A percentile compares a stretch with the other conserved stretches of the same genome.
Conservation (phyloP, 2,113 vertebrate genomes). For the Charina bottae region DNA sequence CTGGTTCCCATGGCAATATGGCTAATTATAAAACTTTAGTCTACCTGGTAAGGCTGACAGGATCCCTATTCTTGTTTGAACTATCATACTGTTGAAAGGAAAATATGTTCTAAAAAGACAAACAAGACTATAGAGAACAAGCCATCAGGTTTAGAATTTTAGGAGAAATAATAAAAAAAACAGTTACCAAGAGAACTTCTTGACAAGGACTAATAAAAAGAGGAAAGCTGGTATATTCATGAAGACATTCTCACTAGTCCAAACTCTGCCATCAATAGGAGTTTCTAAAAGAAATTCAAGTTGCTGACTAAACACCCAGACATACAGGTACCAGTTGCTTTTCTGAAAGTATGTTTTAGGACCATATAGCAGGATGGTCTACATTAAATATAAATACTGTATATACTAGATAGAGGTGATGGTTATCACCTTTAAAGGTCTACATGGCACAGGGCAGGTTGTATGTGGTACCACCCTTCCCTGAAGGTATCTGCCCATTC, state of each 20-base stretch:
- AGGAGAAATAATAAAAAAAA: slow-evolving; percentile 10
- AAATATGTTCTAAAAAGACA: slow-evolving; percentile 23
- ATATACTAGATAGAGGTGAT: too few relatives aligned
- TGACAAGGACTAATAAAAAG: background rate
- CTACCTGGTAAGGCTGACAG: background rate
- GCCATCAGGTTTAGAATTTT: background rate
- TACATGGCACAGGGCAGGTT: too few relatives aligned
- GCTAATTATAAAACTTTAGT: background rate
- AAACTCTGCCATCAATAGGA: accelerated
- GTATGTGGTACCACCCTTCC: too few relatives aligned
- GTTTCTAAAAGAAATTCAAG: background rate
- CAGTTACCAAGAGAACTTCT: background rate
- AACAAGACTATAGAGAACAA: background rate
- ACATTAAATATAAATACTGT: background rate
- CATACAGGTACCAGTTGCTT: background rate
- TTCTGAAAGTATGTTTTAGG: background rate
- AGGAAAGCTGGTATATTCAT: background rate
- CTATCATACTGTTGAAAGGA: slow-evolving; percentile 21
- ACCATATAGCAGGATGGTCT: background rate
- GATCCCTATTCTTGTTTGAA: slow-evolving; percentile 2
- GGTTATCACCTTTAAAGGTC: too few relatives aligned
- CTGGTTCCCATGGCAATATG: background rate
- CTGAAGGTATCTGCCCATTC: too few relatives aligned
- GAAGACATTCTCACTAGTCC: background rate
- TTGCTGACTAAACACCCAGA: background rate